Evolutionary conservation across 1,140 invertebrate species (phyloP).

Genomic region (Drosophila setifemur): DNA sequence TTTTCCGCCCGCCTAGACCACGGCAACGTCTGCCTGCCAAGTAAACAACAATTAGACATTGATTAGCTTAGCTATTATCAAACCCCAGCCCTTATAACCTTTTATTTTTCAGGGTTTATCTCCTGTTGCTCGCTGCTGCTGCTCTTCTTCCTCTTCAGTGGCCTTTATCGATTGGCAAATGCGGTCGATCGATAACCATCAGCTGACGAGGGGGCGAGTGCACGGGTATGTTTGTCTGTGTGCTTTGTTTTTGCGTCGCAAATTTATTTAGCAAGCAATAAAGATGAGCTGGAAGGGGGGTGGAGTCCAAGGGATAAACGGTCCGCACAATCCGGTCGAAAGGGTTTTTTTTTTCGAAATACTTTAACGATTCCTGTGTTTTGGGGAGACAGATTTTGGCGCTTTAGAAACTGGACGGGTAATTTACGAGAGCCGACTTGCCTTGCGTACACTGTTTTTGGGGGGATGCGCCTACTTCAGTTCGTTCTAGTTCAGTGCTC

Average conservation of each 20-base stretch:
- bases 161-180: no score
- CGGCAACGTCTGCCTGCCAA: neutral
- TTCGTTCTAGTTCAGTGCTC: no score
- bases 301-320: slow-evolving; percentile 4
- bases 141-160: slow-evolving; percentile 26
- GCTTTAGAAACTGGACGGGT: slow-evolving; percentile 17
- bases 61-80: no score
- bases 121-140: slow-evolving; percentile 7
- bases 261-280: slow-evolving; percentile 6
- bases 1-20: slow-evolving; percentile 52
- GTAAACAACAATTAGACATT: no score
- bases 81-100: no score
- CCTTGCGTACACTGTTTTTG: slow-evolving; percentile 34
- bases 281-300: neutral
- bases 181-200: slow-evolving; percentile 21
- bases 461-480: slow-evolving; percentile 17
- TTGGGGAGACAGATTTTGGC: slow-evolving; percentile 38
- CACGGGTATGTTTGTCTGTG: neutral
- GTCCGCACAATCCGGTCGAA: slow-evolving; percentile 24
- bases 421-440: slow-evolving; percentile 35
- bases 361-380: slow-evolving; percentile 20
- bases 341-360: slow-evolving; percentile 8
- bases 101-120: slow-evolving; percentile 1
- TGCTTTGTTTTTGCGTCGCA: slow-evolving; percentile 63
- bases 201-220: slow-evolving; percentile 10